Conservation (phyloP, 1,140 invertebrate genomes). For the Subanguina moxae region DNA sequence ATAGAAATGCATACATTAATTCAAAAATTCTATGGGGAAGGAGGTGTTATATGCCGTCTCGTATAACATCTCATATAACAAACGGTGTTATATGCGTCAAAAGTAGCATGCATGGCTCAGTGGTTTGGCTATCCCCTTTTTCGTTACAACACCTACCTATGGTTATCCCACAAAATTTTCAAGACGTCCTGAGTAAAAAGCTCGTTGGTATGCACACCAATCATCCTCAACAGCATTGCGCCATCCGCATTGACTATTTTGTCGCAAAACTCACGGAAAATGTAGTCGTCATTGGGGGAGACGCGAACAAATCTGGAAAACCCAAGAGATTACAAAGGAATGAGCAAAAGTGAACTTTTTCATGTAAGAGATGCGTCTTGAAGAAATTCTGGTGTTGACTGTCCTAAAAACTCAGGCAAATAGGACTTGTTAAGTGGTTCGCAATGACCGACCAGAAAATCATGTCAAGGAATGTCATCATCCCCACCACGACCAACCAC, state of each 20-base stretch:
- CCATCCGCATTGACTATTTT: constrained; percentile 34
- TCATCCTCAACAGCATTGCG: constrained; percentile 36
- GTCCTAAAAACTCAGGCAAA: not conserved
- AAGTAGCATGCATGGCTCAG: no score
- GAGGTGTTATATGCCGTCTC: no score
- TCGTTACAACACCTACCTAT: constrained; percentile 9
- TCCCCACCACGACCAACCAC: constrained; percentile 58
- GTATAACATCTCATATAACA: no score
- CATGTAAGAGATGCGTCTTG: constrained; percentile 4
- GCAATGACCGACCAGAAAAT: not conserved
- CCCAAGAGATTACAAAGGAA: not conserved
- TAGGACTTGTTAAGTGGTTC: not conserved
- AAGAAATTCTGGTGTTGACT: not conserved
- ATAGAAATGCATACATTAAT: no score
- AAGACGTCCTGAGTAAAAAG: constrained; percentile 40
- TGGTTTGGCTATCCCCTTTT: no score
- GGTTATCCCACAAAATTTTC: constrained; percentile 35
- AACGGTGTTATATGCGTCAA: no score
- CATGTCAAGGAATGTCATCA: not conserved
- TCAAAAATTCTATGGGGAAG: no score
- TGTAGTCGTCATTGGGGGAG: constrained; percentile 6
- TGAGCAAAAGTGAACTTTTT: not conserved
- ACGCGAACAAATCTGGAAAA: constrained; percentile 11
- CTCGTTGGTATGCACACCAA: constrained; percentile 42
- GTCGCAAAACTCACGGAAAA: constrained; percentile 39